Base-by-base conservation (phyloP, 2,888 invertebrate species). In the Ferrisia virgata region DNA sequence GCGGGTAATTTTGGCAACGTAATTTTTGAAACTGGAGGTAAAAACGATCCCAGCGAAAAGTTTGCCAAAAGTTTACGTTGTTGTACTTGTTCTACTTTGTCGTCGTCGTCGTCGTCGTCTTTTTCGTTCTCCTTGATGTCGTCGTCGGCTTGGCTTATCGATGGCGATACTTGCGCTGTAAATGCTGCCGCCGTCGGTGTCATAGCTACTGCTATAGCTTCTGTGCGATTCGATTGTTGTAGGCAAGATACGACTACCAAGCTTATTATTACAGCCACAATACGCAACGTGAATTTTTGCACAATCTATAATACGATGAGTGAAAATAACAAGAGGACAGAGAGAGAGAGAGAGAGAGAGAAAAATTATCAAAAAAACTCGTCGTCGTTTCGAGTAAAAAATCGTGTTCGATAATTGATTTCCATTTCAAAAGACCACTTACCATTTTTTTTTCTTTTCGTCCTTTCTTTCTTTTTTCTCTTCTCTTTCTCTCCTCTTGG, bases 11-110 rank as follows among this genome's bases (percentile, higher is more conserved):
- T 76, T 76, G 72, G 72, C 72, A 76, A 76, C 36, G 72, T 18
- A 76, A 76, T 76, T 76, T 76, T 76, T 76, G 72, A 76, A 76
- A 76, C 72, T 36, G 72, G 72, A 76, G 72, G 72, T 76, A 76
- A 36, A 76, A 76, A 36, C 36, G 72, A 76, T 2, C 28, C 72
- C 13, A 76, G 36, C 36, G 72, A 76, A 76, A 76, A 76, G 72
- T 76, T 76, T 76, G 72, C 18, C 72, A 76, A 76, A 76, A 76
- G 33, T 76, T 76, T 76, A 76, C 36, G 9, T 36, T 76, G n/a
- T 76, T 72, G 47, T 36, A 6, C 5, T 4, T 4, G 5, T 36
- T 4, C 5, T 47, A 47, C n/a, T 47, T 47, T 6, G 47, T 47
- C 47, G 47, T 53, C 53, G 9, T 4, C 47, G 47, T 53, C 53